Base-by-base conservation (phyloP, 1,140 invertebrate species). In the Kradibia gibbosae region DNA sequence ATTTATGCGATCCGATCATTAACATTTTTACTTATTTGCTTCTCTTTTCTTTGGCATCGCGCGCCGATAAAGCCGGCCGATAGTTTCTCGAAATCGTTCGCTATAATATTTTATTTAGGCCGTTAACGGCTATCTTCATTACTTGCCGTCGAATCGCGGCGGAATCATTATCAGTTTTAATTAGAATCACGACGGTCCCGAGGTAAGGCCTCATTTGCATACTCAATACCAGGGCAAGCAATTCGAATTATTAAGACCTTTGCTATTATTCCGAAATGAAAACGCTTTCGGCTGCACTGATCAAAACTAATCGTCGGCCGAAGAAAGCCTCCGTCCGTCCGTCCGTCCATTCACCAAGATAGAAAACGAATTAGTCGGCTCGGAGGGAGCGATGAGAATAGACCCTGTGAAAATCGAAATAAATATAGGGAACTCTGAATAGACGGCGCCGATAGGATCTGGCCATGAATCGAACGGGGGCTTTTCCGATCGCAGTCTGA, bases 131-230 rank as follows among this genome's bases (percentile, higher is more conserved):
- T 34, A 62, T 62, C 60, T 62, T 31, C 20, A 34, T 62, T 62
- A 7, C 60, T 62, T 3, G 7, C 31, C 55, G 55, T 60, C 25
- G 15, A 60, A 5, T 60, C 55, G 1, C 0, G n/a, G 25, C 55
- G 55, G n/a, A 31, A 60, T 60, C 17, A 31, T 60, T 60, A 60
- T 60, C 55, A 13, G n/a, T 60, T 60, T 60, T 31, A 60, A 60
- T 60, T 60, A 60, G 55, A 60, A 60, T 60, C 55, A 60, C 55
- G 55, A 28, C 55, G 3, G 25, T 31, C 7, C 25, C 55, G 7
- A 28, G n/a, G 55, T 28, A 60, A 34, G 8, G 31, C 3, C n/a
- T 36, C 17, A 62, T 62, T 34, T 62, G 15, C 28, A 62, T 36
- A 34, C 28, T 34, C 5, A 62, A 62, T 36, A 17, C 28, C 3